Evolutionary conservation across 1,140 invertebrate species (phyloP).

Genomic region (Drosophila kanapiae): DNA sequence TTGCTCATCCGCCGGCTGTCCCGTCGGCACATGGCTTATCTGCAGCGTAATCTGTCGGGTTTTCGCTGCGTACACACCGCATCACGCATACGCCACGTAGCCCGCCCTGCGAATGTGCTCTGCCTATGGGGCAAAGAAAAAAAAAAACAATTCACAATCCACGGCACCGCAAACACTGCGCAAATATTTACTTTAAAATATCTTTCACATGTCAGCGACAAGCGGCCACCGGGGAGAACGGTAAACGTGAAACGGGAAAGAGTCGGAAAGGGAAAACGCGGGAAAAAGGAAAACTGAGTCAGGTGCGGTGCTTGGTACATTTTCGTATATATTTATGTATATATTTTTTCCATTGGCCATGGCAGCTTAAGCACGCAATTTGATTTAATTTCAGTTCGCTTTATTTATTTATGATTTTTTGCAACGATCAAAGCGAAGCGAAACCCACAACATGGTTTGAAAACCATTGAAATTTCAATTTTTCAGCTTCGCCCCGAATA

Average conservation of each 20-base stretch:
- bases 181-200: conserved; percentile 73
- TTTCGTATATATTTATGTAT: conserved; percentile 27
- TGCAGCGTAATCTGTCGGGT: conserved; percentile 40
- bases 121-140: conserved; percentile 32
- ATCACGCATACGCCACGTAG: conserved; percentile 56
- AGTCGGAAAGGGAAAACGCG: conserved; percentile 4
- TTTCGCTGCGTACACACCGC: conserved; percentile 14
- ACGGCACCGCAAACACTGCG: conserved; percentile 47
- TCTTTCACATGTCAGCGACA: conserved; percentile 67
- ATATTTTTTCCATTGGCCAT: conserved; percentile 21
- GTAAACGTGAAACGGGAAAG: conserved; percentile 11
- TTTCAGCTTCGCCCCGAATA: not conserved
- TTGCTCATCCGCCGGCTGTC: conserved; percentile 47
- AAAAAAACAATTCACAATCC: conserved; percentile 44
- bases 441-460: conserved; percentile 32
- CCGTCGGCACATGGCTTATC: conserved; percentile 43
- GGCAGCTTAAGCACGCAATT: conserved; percentile 58
- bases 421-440: conserved; percentile 51
- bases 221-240: conserved; percentile 52
- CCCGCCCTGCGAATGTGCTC: conserved; percentile 26
- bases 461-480: conserved; percentile 49
- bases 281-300: conserved; percentile 40
- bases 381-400: conserved; percentile 64
- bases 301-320: conserved; percentile 43
- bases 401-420: conserved; percentile 67